Base-by-base conservation (phyloP, 2,888 invertebrate species). In the Drosophila nigricruria region DNA sequence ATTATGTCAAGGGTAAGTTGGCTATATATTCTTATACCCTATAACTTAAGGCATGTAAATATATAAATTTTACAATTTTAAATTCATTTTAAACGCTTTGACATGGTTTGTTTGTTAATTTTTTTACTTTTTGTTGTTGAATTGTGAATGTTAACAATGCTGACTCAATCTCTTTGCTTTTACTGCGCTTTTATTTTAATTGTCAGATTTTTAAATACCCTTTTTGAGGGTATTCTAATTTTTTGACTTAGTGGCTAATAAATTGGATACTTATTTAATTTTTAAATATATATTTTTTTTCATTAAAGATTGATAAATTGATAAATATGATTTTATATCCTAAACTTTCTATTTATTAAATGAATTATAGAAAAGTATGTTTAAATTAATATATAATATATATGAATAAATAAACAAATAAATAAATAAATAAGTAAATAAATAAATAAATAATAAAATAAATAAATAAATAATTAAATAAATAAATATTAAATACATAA, bases 1-100 rank as follows among this genome's bases (percentile, higher is more conserved):
- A 94, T 93, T 96, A 96, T 94, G 95, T 96, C 68, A 96, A 96
- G 95, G 96, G 96, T 96, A 93, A 90, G 92, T 86, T 66, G 50
- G 50, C 45, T n/a, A 27, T 47, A 43, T 43, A 25, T 25, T 12
- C 1, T 10, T 4, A 53, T 53, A 52, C 52, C 52, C 53, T 53
- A 27, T 38, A 53, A 52, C 23, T 10, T 5, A 34, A 34, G 16
- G 9, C 5, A 18, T 8, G 1, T 16, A 25, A 5, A 30, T 30
- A 30, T 30, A 2, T 30, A 30, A 16, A 16, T 25, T 9, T 0
- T 16, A 45, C 16, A 45, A 25, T 25, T 49, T 18, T 12, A 18
- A 30, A 49, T 1, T 1, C 12, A 12, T 49, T 18, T 18, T 18
- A 18, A 49, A 18, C 6, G 5, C 0, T 6, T 18, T 6, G 10